Conservation (phyloP, 1,140 invertebrate species). For the Leptonema lineaticorne region DNA sequence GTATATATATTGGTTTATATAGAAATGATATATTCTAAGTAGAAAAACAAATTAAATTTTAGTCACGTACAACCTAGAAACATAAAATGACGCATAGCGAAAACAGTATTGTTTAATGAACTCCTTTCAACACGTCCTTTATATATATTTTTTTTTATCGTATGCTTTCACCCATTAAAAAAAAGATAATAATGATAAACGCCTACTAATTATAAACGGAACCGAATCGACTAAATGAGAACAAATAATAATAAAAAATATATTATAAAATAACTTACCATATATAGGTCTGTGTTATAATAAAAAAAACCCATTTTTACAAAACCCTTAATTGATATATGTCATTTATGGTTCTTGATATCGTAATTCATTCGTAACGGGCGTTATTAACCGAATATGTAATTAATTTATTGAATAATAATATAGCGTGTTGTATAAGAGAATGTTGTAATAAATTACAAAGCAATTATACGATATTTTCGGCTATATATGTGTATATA, state of each 20-base stretch:
- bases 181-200: too few species aligned
- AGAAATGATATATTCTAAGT: constrained; percentile 20
- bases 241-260: too few species aligned
- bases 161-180: not conserved
- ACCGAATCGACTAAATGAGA: too few species aligned
- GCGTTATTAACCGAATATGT: not conserved
- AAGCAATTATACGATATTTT: not conserved
- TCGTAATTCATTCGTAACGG: not conserved
- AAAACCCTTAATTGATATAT: not conserved
- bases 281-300: too few species aligned
- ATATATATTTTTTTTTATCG: too few species aligned
- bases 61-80: constrained; percentile 26
- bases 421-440: constrained; percentile 4
- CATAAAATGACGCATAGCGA: not conserved
- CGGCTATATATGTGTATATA: too few species aligned
- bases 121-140: not conserved
- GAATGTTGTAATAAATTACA: not conserved
- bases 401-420: constrained; percentile 16
- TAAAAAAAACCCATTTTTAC: too few species aligned
- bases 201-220: too few species aligned
- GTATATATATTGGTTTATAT: constrained; percentile 7
- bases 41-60: constrained; percentile 19
- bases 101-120: not conserved
- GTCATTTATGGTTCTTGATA: not conserved
- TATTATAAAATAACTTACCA: too few species aligned